Percentiles rank a stretch among this genome's conserved stretches.
Conservation (phyloP, 92 coral and sea anemone genomes). For the Umimayanthus kanabou region DNA sequence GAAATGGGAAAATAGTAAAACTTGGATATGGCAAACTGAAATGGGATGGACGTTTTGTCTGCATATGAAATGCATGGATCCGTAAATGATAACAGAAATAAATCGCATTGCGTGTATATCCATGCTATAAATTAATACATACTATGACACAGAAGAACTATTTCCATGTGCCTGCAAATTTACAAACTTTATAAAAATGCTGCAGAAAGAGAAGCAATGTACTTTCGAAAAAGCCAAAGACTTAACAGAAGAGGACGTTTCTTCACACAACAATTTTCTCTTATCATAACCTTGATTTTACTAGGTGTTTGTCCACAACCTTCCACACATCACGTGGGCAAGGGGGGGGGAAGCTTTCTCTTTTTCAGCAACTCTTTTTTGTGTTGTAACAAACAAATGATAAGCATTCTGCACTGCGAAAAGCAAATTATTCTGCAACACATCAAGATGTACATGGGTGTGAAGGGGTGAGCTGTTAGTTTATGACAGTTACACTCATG, state of each 20-base stretch:
- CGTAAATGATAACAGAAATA: neutral
- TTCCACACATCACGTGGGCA: neutral
- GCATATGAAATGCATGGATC: conserved; percentile 16
- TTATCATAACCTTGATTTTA: too few species aligned
- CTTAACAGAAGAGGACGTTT: neutral
- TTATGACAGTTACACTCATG: neutral
- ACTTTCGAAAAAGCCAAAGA: neutral
- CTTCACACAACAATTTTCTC: neutral
- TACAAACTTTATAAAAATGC: neutral
- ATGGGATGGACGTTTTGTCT: neutral
- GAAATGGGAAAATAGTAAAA: neutral
- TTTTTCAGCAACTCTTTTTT: neutral
- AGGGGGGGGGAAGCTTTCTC: neutral
- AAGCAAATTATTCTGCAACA: neutral
- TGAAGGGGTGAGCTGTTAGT: neutral
- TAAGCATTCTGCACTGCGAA: neutral
- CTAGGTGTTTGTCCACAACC: neutral
- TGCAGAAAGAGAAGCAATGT: neutral
- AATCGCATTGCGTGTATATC: neutral
- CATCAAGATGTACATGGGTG: neutral
- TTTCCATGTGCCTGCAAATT: neutral
- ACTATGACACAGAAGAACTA: neutral
- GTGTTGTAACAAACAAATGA: neutral
- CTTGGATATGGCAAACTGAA: neutral
- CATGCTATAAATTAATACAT: neutral